Conservation (phyloP, 2,113 vertebrate genomes). For the Carollia perspicillata region DNA sequence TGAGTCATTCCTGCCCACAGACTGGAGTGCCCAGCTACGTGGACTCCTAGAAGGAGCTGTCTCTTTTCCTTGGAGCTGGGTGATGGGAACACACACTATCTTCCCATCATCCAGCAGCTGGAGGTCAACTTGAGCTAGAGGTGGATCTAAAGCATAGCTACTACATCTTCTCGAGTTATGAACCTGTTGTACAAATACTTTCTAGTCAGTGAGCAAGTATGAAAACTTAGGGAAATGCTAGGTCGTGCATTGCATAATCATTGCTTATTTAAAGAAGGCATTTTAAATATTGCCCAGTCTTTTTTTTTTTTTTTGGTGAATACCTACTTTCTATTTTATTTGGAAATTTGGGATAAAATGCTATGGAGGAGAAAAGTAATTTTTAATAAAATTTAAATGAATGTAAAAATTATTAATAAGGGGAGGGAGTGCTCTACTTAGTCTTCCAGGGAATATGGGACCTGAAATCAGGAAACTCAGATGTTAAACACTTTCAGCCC, state of each 20-base stretch:
- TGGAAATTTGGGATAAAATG: background rate
- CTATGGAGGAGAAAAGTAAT: background rate
- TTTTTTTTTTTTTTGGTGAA: background rate
- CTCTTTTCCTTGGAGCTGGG: background rate
- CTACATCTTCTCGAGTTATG: background rate
- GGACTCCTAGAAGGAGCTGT: background rate
- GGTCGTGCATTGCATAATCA: background rate
- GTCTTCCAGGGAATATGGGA: slow-evolving; percentile 25
- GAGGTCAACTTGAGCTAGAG: background rate
- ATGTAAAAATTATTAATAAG: background rate
- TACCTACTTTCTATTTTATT: slow-evolving; percentile 7
- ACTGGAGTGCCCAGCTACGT: background rate
- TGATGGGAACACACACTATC: background rate
- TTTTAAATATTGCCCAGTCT: background rate
- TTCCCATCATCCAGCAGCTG: background rate
- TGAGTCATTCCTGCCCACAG: slow-evolving; percentile 7
- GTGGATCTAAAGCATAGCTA: background rate
- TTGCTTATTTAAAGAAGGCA: slow-evolving; percentile 10
- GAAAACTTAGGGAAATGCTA: background rate
- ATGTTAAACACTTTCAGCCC: background rate
- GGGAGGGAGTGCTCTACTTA: slow-evolving; percentile 23
- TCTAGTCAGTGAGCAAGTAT: background rate
- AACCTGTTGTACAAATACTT: background rate
- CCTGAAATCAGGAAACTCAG: slow-evolving; percentile 3
- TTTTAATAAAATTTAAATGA: slow-evolving; percentile 56